Evolutionary conservation across 2,113 vertebrate species (phyloP), one percentile per base, ranked within the genome.

Genomic region (Todiramphus chloris): DNA sequence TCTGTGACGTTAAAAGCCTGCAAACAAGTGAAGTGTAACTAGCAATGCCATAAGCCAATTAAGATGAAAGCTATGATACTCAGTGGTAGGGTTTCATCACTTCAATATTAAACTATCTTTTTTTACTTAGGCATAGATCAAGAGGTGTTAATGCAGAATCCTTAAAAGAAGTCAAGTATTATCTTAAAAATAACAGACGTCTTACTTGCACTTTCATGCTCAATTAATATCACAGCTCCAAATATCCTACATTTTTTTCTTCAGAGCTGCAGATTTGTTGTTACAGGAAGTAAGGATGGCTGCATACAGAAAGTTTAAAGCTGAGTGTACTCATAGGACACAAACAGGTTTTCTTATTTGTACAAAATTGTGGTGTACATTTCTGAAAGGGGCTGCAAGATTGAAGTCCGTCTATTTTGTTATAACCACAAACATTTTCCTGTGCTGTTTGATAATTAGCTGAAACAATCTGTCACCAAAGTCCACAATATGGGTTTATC

Each of bases 81-180:
- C 96, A 74, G 60, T 96, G 83, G 83, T 95, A 67, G 28, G 24
- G 91, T 96, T 97, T 97, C 95, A 92, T 97, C 90, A 64, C 96
- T 96, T 97, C 92, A 96, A 93, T 96, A 97, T 96, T 96, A 98
- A 97, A 96, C 87, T 92, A 30, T 95, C 76, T 87, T 95, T 96
- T 94, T 97, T 97, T 95, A 95, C 96, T 97, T 97, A 92, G 96
- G 96, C 95, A 89, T 79, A 93, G 96, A 98, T 97, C 93, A 97
- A 97, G 96, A 97, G 83, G 94, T 97, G 94, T 97, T 98, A 98
- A 97, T 97, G 95, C 85, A 97, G 87, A 97, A 94, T 96, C 89
- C 95, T 97, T 96, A 91, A 97, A 97, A 97, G 91, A 97, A 97
- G 94, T 97, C 67, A 94, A 97, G 94, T 95, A 94, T 90, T 97